A percentile compares a stretch with the other conserved stretches of the same genome.
phyloP scores from a whole-genome alignment of 2,888 invertebrate species.

The Rhingia campestris region DNA sequence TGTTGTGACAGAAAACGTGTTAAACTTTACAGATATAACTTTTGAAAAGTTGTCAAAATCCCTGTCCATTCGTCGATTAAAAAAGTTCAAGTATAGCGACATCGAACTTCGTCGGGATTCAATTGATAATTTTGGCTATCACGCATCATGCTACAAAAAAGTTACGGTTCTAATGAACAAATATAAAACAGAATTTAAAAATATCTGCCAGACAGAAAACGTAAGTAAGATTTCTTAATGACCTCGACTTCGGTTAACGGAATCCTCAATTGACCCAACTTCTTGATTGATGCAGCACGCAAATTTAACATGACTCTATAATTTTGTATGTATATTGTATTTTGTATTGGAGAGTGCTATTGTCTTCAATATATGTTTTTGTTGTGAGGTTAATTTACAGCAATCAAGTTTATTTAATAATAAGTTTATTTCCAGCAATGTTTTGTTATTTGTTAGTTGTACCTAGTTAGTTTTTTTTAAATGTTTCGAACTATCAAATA shows the following conservation, averaged over 20 bases:
- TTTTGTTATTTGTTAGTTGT: no score
- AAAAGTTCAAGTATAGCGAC: conserved; percentile 12
- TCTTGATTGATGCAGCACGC: no score
- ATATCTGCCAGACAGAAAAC: no score
- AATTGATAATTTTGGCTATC: conserved; percentile 2
- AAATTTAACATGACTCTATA: no score
- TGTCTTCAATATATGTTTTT: not conserved
- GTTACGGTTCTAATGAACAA: no score
- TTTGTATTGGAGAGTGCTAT: no score
- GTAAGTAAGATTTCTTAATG: not conserved
- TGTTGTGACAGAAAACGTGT: not conserved
- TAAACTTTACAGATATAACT: conserved; percentile 1
- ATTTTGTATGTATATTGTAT: no score
- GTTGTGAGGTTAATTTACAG: not conserved
- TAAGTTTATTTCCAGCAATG: no score
- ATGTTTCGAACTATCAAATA: not conserved
- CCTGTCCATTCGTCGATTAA: not conserved
- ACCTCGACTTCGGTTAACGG: not conserved
- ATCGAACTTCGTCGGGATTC: not conserved
- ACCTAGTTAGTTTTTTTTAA: not conserved
- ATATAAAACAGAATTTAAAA: not conserved
- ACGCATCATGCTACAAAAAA: conserved; percentile 10
- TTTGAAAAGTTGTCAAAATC: no score
- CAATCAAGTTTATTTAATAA: not conserved
- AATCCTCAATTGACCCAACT: not conserved